Conservation (phyloP, 2,888 invertebrate genomes). For the Monopis laevigella region DNA sequence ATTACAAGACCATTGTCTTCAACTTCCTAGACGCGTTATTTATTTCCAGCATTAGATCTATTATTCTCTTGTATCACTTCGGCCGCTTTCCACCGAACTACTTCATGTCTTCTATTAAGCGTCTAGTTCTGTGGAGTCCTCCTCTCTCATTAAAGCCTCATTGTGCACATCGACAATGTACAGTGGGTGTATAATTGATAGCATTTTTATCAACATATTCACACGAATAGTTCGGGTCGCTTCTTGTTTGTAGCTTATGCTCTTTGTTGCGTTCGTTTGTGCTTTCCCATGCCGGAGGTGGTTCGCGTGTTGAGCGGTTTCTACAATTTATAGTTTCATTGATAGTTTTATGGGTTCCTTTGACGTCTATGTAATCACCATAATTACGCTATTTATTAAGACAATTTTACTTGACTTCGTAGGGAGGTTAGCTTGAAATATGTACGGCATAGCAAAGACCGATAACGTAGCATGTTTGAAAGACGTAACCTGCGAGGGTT, state of each 20-base stretch:
- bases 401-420: conserved; percentile 24
- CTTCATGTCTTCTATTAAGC: conserved; percentile 26
- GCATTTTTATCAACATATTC: conserved; percentile 45
- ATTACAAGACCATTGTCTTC: conserved; percentile 58
- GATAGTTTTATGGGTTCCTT: conserved; percentile 43
- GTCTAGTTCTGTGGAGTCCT: neutral
- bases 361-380: conserved; percentile 39
- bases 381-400: conserved; percentile 42
- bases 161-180: conserved; percentile 35
- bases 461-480: conserved; percentile 2
- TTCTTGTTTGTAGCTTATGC: conserved; percentile 4
- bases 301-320: conserved; percentile 38
- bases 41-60: conserved; percentile 59
- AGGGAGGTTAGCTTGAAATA: conserved; percentile 2
- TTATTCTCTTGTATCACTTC: conserved; percentile 46
- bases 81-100: conserved; percentile 26
- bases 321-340: conserved; percentile 45
- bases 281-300: conserved; percentile 36
- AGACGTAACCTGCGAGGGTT: conserved; percentile 2
- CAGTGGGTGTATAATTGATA: conserved; percentile 43
- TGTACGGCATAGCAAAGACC: neutral
- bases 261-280: conserved; percentile 34
- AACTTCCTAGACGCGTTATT: conserved; percentile 45
- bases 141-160: conserved; percentile 16
- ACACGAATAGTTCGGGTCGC: conserved; percentile 26